These are phyloP conservation scores for Sinopyrophorus schimmeli DNA, from an alignment of 2,888 invertebrate genomes.

Conservation along the genomic window DNA sequence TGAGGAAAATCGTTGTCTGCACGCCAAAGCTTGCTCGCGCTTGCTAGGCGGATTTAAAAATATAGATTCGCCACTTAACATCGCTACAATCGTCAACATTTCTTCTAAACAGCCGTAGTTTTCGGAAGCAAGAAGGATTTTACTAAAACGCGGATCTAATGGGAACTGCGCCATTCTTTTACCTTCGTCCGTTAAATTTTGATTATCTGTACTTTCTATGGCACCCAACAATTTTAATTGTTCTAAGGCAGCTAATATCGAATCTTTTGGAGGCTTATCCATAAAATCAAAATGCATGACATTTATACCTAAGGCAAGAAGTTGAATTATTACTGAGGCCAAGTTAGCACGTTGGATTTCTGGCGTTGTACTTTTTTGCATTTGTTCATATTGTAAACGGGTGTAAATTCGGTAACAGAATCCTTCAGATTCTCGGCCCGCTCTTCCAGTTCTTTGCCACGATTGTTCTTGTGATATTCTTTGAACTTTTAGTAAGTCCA, in stretches of 20 bases:
- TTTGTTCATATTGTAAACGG: conserved; percentile 70
- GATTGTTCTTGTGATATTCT: conserved; percentile 89
- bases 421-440: conserved; percentile 85
- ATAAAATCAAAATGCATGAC: conserved; percentile 86
- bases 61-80: conserved; percentile 87
- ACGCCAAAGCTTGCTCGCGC: conserved; percentile 73
- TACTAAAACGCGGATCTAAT: conserved; percentile 86
- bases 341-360: conserved; percentile 81
- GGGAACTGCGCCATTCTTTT: conserved; percentile 89
- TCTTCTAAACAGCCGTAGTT: conserved; percentile 79
- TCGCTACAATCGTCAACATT: conserved; percentile 81
- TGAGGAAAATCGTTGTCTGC: conserved; percentile 79
- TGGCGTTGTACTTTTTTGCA: conserved; percentile 75
- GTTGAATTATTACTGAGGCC: conserved; percentile 73
- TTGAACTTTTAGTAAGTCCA: conserved; percentile 81
- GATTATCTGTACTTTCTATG: conserved; percentile 62
- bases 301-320: conserved; percentile 83
- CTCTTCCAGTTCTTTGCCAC: conserved; percentile 90
- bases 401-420: conserved; percentile 88
- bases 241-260: conserved; percentile 66
- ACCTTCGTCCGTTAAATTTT: conserved; percentile 76
- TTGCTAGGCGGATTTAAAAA: conserved; percentile 75
- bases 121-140: conserved; percentile 76
- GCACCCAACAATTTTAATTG: conserved; percentile 72
- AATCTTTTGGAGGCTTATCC: conserved; percentile 80